Conservation (phyloP, 2,797 vertebrate species). For the Galagoides demidoff region DNA sequence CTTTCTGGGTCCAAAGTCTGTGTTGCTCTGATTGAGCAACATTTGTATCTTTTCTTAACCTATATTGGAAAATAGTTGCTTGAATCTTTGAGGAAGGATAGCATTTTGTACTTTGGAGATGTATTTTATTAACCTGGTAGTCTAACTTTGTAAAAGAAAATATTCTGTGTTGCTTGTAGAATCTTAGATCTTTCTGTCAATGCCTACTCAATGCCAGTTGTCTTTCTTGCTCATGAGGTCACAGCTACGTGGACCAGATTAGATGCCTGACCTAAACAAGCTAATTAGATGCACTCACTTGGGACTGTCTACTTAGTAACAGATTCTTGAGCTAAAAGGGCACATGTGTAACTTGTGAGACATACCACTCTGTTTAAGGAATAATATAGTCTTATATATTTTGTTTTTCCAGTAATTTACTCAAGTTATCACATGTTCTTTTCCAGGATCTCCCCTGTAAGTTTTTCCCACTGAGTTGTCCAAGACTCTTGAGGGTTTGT, state of each 20-base stretch:
- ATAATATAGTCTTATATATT: slow-evolving; percentile 19
- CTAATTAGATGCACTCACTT: background rate
- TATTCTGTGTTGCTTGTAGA: background rate
- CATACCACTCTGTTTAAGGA: background rate
- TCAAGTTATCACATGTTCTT: background rate
- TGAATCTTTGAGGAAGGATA: background rate
- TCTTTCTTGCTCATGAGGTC: background rate
- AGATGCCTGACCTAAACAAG: background rate
- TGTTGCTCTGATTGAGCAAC: background rate
- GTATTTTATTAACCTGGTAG: background rate
- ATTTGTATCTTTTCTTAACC: background rate
- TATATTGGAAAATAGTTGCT: background rate
- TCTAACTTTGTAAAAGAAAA: background rate
- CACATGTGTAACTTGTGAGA: background rate
- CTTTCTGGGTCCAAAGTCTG: background rate
- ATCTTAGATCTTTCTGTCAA: background rate
- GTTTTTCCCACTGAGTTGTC: background rate
- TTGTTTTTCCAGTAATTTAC: slow-evolving; percentile 14
- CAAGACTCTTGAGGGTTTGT: background rate
- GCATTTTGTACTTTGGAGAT: background rate
- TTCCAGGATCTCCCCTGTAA: background rate
- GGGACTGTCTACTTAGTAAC: background rate
- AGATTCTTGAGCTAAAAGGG: background rate
- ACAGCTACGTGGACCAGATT: background rate
- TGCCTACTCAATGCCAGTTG: background rate